These are phyloP conservation scores for Brachionus rotundiformis DNA, from an alignment of 1,140 invertebrate species.

Conservation along the genomic window DNA sequence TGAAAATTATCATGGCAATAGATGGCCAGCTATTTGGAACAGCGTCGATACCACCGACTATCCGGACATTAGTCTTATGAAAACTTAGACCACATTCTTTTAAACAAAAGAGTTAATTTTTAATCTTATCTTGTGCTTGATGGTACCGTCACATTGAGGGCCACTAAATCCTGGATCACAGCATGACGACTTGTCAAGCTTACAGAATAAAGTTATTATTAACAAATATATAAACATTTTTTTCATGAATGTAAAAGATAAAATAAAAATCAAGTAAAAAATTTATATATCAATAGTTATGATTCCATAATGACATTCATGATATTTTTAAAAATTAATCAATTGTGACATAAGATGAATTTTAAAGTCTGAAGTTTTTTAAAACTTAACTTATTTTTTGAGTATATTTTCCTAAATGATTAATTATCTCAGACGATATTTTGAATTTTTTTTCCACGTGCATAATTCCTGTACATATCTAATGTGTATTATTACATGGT, in stretches of 20 bases:
- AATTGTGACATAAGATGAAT: neutral
- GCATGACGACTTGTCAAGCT: too few species aligned
- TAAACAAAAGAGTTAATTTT: neutral
- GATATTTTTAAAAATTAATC: neutral
- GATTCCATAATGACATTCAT: neutral
- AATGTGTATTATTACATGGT: too few species aligned
- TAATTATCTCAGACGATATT: too few species aligned
- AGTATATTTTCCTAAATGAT: too few species aligned
- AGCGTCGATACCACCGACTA: conserved; percentile 31
- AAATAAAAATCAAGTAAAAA: neutral
- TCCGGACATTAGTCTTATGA: neutral
- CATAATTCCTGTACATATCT: too few species aligned
- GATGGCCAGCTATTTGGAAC: conserved; percentile 34
- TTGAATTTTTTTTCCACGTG: too few species aligned
- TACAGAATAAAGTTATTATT: too few species aligned
- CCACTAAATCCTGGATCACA: neutral
- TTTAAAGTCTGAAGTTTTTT: neutral
- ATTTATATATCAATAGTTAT: neutral
- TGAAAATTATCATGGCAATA: neutral
- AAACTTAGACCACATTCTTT: conserved; percentile 19
- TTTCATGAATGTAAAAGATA: neutral
- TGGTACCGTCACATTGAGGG: neutral
- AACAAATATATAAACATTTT: neutral
- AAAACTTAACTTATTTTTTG: too few species aligned
- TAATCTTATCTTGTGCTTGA: neutral